phyloP scores from a whole-genome alignment of 2,797 vertebrate species.

The Serranus cabrilla region DNA sequence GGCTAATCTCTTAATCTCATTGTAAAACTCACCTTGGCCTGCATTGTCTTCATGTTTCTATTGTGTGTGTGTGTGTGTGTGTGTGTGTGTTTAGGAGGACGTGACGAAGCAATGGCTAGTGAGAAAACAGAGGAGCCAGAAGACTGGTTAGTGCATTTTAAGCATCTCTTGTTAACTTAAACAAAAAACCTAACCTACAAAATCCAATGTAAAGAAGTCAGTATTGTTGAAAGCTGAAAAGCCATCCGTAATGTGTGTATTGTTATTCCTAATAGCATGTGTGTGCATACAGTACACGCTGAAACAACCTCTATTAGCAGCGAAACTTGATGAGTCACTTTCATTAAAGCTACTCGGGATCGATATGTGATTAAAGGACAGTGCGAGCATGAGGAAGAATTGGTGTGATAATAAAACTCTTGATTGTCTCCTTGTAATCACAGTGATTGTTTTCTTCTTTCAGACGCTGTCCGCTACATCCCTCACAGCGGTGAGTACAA shows the following conservation, averaged over 20 bases:
- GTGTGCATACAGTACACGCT: not conserved
- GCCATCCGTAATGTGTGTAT: not conserved
- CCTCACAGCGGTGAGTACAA: constrained; percentile 82
- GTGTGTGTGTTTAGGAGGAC: constrained; percentile 75
- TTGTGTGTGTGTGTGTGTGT: constrained; percentile 6
- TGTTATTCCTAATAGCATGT: not conserved
- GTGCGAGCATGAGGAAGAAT: not conserved
- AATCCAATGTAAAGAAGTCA: not conserved
- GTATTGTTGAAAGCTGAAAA: not conserved
- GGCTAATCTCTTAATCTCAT: constrained; percentile 39
- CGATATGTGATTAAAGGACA: constrained; percentile 3
- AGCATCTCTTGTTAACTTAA: not conserved
- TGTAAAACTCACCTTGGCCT: constrained; percentile 25
- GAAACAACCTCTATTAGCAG: not conserved
- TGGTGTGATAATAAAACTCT: not conserved
- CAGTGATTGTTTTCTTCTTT: constrained; percentile 29
- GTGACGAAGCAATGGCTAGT: constrained; percentile 85
- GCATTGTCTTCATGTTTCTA: constrained; percentile 8
- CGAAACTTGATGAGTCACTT: constrained; percentile 24
- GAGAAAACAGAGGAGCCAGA: constrained; percentile 83
- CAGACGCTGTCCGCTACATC: constrained; percentile 84
- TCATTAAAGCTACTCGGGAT: constrained; percentile 4
- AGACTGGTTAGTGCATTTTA: constrained; percentile 73
- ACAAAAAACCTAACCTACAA: not conserved
- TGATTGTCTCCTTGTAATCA: constrained; percentile 23